Percentiles rank a stretch among this genome's conserved stretches.
phyloP scores from a whole-genome alignment of 2,888 invertebrate genomes.

The Caradrina clavipalpis region DNA sequence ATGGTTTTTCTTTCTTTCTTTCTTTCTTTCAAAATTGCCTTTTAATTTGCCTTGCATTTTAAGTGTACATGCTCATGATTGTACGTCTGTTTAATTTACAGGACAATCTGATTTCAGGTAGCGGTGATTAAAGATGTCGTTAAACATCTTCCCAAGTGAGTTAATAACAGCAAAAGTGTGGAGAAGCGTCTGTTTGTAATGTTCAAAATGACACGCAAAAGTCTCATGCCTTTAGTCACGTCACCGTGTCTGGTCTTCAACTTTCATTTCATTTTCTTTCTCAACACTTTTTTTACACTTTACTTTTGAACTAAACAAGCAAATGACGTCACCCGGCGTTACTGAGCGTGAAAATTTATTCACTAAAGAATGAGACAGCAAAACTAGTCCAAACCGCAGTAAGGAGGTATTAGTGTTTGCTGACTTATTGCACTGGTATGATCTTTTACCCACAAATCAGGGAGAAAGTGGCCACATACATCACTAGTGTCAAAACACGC shows the following conservation, averaged over 20 bases:
- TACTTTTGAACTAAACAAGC: constrained; percentile 43
- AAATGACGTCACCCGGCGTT: constrained; percentile 51
- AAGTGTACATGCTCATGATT: too few species aligned
- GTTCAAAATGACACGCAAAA: constrained; percentile 22
- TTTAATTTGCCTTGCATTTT: too few species aligned
- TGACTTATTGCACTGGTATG: constrained; percentile 35
- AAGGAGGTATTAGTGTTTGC: constrained; percentile 12
- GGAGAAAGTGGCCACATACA: constrained; percentile 43
- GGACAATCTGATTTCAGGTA: constrained; percentile 62
- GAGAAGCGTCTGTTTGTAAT: constrained; percentile 1
- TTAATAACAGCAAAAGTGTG: constrained; percentile 49
- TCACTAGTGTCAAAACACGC: constrained; percentile 50
- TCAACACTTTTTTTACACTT: constrained; percentile 12
- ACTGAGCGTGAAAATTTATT: constrained; percentile 41
- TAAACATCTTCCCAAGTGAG: constrained; percentile 19
- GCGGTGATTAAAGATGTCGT: constrained; percentile 43
- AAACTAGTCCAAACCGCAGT: constrained; percentile 45
- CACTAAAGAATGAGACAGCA: constrained; percentile 16
- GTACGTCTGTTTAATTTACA: constrained; percentile 69
- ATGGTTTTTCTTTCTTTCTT: too few species aligned
- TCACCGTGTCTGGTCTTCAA: constrained; percentile 30
- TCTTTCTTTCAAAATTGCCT: too few species aligned
- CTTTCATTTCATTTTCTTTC: constrained; percentile 46
- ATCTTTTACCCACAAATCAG: constrained; percentile 32
- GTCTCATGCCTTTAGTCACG: constrained; percentile 33